Base-by-base conservation (phyloP, 2,113 vertebrate species). In the Hippopotamus amphibius region DNA sequence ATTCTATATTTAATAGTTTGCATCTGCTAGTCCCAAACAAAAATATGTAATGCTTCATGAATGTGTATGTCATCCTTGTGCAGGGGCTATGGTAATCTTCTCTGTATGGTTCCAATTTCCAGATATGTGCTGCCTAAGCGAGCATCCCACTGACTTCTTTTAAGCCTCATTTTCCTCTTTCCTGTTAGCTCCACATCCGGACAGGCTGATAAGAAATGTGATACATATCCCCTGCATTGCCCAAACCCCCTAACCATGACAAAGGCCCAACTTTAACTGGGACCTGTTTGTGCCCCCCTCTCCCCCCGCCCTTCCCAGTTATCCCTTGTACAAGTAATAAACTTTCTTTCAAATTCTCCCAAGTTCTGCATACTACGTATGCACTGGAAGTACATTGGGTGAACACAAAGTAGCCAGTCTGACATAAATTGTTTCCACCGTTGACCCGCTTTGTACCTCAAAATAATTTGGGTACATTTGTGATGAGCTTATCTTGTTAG, bases 211-310 rank as follows among this genome's bases (percentile, higher is more conserved):
- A 71, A 69, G 37, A 93, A 59, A 79, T 53, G 12, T 48, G 55
- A 13, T 10, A 15, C 4, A 19, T 6, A 0, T 3, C 3, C 22
- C 11, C 11, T 69, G 7, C 8, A 74, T 71, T 13, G 1, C 1
- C 7, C 7, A 37, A 37, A 7, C 24, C 8, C 4, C 17, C 19
- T 21, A 46, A 59, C 5, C 4, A 69, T 7, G 41, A 0, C 17
- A 26, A 84, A 59, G 21, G 3, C 5, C 14, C 33, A 48, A 10
- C 21, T 3, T 5, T 43, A 74, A 14, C 28, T 30, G 26, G 26
- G 30, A 74, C 2, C n/a, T 10, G 6, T 4, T 4, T 43, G 57
- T 50, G 41, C 7, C 17, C 19, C 55, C 55, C 7, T n/a, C 24
- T 46, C 24, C n/a, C 9, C 14, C 28, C 46, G 1, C 7, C 93